Evolutionary conservation across 1,140 invertebrate species (phyloP), one percentile per base, ranked within the genome.

Genomic region (Brachystomella parvula): DNA sequence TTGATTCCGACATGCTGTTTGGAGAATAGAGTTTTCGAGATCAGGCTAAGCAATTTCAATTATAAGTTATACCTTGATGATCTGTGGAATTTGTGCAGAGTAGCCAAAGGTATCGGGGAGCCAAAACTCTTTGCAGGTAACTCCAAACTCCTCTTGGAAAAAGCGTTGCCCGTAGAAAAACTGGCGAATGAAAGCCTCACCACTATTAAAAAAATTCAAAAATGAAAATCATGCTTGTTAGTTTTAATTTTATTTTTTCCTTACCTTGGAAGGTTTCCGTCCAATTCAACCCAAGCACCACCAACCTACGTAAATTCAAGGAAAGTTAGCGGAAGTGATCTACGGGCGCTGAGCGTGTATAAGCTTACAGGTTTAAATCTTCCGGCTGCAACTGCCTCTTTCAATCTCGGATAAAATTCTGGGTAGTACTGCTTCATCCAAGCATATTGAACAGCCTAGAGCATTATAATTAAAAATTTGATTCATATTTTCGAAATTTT

Each of bases 31-130:
- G 12, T 53, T 53, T 19, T 39, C 6, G 35, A 39, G 24, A 53
- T 53, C 3, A n/a, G n/a, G n/a, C n/a, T n/a, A 12, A 44, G 39
- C 9, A n/a, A 12, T 44, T 44, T 12, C n/a, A 44, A 44, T 44
- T 44, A 44, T 12, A 44, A n/a, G 9, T 44, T 12, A 58, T 68
- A 75, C 75, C 70, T 74, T 76, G 75, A 83, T 79, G 31, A 83
- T 81, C 73, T 83, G 82, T 21, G 82, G 82, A 26, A 83, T 75
- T 74, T 83, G 82, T 31, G 78, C 80, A 6, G 81, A 81, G 75
- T 83, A 83, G 1, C 82, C 82, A 76, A 83, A 83, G 31, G 82
- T 83, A 71, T 83, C 82, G 3, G 82, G 82, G 21, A 83, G 71
- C 82, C 82, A 83, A 71, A 83, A 83, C 76, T 82, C 76, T 49